A percentile compares a stretch with the other conserved stretches of the same genome.
These are phyloP conservation scores for Apotomis betuletana DNA, from an alignment of 2,888 invertebrate species.

Conservation along the genomic window DNA sequence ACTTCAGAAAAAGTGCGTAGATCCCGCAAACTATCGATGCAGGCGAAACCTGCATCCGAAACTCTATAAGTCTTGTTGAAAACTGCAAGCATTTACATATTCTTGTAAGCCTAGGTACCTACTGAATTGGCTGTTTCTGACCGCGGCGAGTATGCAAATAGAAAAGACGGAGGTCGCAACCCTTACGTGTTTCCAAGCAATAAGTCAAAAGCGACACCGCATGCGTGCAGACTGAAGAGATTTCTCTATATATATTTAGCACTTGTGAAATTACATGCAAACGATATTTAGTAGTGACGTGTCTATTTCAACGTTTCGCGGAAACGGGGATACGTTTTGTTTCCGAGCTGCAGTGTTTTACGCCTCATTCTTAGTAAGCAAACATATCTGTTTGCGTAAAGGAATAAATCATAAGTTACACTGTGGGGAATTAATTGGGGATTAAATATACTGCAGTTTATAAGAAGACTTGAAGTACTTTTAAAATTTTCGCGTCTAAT, in stretches of 20 bases:
- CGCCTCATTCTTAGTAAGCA: conserved; percentile 8
- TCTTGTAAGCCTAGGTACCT: background rate
- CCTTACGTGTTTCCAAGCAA: conserved; percentile 71
- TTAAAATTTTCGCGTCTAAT: too few species aligned
- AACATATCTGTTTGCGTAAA: conserved; percentile 6
- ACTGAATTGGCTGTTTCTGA: conserved; percentile 21
- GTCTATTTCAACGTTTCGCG: conserved; percentile 36
- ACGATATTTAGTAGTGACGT: conserved; percentile 36
- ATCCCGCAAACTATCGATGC: too few species aligned
- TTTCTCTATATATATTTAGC: conserved; percentile 32
- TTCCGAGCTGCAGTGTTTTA: conserved; percentile 25
- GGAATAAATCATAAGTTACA: conserved; percentile 26
- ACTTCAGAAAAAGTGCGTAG: too few species aligned
- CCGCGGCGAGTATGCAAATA: conserved; percentile 65
- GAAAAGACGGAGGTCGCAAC: conserved; percentile 60
- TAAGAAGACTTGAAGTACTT: background rate
- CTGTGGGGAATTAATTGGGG: conserved; percentile 7
- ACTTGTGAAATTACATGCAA: conserved; percentile 40
- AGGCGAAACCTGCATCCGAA: too few species aligned
- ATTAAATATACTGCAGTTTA: background rate
- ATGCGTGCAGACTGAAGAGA: conserved; percentile 66
- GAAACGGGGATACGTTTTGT: conserved; percentile 28
- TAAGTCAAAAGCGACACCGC: conserved; percentile 68
- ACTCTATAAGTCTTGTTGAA: background rate
- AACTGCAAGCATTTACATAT: background rate